Percentiles rank a stretch among this genome's conserved stretches.
Evolutionary conservation across 2,113 vertebrate genomes (phyloP).

Genomic region (Dunckerocampus dactyliophorus): DNA sequence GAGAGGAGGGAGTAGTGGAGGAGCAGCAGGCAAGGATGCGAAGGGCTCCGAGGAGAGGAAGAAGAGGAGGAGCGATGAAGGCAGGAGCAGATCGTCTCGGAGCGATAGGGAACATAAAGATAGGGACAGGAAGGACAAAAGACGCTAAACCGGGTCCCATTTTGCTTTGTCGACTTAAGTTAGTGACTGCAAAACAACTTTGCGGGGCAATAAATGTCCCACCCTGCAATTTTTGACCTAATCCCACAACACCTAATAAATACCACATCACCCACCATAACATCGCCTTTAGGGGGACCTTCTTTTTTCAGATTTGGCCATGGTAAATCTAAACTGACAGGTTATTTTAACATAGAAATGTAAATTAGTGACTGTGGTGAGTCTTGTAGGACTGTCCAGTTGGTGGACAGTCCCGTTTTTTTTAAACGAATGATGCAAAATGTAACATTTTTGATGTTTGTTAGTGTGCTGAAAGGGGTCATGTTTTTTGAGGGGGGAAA

Average conservation of each 20-base stretch:
- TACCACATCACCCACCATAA: not conserved
- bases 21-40: slow-evolving; percentile 48
- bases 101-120: slow-evolving; percentile 93
- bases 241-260: slow-evolving; percentile 9
- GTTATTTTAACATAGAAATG: not conserved
- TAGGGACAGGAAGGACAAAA: slow-evolving; percentile 93
- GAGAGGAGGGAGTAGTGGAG: slow-evolving; percentile 81
- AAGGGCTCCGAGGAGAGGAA: slow-evolving; percentile 90
- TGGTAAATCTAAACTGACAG: not conserved
- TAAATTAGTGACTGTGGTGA: not conserved
- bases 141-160: slow-evolving; percentile 72
- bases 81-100: slow-evolving; percentile 78
- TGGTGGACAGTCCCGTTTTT: not conserved
- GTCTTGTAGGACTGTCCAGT: not conserved
- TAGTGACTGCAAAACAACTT: not conserved
- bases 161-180: not conserved
- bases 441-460: not conserved
- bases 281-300: not conserved
- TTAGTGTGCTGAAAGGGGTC: not conserved
- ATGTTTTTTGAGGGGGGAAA: too few relatives aligned
- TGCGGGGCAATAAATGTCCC: not conserved
- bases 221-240: not conserved
- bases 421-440: slow-evolving; percentile 10
- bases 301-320: not conserved
- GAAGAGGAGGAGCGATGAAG: slow-evolving; percentile 86